These are phyloP conservation scores for Acrocephalus kingi DNA, from an alignment of 2,113 vertebrate species.

Conservation along the genomic window DNA sequence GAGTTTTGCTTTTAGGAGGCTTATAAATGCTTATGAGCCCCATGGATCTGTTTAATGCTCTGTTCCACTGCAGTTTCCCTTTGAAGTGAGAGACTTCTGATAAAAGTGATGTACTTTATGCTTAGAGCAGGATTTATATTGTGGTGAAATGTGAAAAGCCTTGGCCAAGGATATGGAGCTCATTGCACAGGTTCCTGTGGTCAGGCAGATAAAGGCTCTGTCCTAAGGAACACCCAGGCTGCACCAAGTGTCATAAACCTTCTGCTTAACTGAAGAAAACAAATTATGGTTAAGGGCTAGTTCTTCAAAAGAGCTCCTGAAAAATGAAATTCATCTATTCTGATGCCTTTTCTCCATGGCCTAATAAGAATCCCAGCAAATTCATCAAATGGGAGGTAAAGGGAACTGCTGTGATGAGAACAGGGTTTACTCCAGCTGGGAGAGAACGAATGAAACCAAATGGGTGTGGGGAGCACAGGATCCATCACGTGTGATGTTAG, in stretches of 20 bases:
- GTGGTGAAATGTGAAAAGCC: background rate
- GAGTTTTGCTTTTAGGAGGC: background rate
- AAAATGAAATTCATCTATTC: background rate
- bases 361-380: background rate
- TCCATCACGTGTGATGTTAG: background rate
- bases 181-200: background rate
- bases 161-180: background rate
- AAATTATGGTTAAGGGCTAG: background rate
- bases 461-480: rapidly evolving
- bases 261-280: background rate
- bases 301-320: background rate
- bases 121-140: background rate
- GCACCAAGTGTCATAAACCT: background rate
- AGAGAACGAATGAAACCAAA: background rate
- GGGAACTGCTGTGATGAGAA: background rate
- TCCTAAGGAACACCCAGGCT: background rate
- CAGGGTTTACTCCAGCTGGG: background rate
- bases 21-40: constrained; percentile 25
- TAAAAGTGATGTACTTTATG: background rate
- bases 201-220: background rate
- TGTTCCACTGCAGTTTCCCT: background rate
- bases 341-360: background rate
- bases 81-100: constrained; percentile 35
- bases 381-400: background rate
- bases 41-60: background rate